These are phyloP conservation scores for Syngnathus floridae DNA, from an alignment of 2,113 vertebrate species.

Conservation along the genomic window DNA sequence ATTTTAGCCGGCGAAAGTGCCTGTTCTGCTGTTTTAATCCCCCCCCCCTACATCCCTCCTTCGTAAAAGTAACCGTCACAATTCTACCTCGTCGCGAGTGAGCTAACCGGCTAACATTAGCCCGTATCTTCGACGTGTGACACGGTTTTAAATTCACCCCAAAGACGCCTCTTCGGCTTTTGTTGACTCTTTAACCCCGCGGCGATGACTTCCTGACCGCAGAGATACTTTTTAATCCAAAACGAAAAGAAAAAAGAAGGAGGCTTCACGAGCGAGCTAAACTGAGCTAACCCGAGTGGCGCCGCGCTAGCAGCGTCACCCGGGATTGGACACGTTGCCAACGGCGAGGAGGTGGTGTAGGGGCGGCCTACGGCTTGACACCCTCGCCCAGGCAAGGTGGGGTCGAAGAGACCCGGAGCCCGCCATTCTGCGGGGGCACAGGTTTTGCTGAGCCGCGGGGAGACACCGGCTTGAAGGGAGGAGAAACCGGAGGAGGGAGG, in stretches of 20 bases:
- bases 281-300: slow-evolving; percentile 1
- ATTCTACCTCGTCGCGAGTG: slow-evolving; percentile 47
- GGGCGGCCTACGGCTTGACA: slow-evolving; percentile 2
- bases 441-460: slow-evolving; percentile 47
- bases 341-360: not conserved
- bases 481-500: slow-evolving; percentile 41
- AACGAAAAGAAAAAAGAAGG: not conserved
- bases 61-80: slow-evolving; percentile 46
- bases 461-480: slow-evolving; percentile 56
- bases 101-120: slow-evolving; percentile 44
- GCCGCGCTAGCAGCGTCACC: slow-evolving; percentile 1
- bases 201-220: slow-evolving; percentile 58
- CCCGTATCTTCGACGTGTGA: slow-evolving; percentile 20
- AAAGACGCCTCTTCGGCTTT: slow-evolving; percentile 14
- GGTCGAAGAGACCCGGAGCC: not conserved
- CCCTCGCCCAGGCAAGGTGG: not conserved
- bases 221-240: slow-evolving; percentile 23
- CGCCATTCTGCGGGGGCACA: slow-evolving; percentile 27
- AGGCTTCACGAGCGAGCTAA: slow-evolving; percentile 42
- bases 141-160: not conserved
- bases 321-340: not conserved
- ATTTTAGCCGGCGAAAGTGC: not conserved
- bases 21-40: not conserved
- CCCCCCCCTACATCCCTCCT: not conserved
- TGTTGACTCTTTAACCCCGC: slow-evolving; percentile 33